Conservation (phyloP, 1,140 invertebrate genomes). For the Oncopeltus fasciatus region DNA sequence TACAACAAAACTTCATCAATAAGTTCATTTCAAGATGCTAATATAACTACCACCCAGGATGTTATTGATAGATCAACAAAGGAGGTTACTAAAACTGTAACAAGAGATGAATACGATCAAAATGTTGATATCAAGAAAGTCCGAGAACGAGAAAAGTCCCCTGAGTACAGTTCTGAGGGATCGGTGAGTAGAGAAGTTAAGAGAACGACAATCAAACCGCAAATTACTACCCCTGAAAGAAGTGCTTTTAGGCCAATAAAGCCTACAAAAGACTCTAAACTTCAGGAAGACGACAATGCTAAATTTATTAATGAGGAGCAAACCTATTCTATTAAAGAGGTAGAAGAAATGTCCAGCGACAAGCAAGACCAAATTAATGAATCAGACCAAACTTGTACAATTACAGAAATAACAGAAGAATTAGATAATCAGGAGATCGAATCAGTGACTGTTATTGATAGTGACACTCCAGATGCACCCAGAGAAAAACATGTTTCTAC, state of each 20-base stretch:
- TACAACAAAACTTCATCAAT: constrained; percentile 19
- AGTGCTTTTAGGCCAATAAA: constrained; percentile 26
- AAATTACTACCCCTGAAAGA: constrained; percentile 26
- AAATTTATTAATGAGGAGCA: constrained; percentile 12
- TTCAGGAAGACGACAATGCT: constrained; percentile 9
- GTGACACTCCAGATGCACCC: no score
- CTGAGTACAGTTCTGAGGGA: constrained; percentile 28
- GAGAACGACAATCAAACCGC: constrained; percentile 3
- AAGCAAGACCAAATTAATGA: not conserved
- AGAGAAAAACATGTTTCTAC: no score
- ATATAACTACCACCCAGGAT: not conserved
- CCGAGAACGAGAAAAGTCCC: constrained; percentile 23
- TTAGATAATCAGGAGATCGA: no score
- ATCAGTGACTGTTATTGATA: no score
- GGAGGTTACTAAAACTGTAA: not conserved
- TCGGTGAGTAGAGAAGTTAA: constrained; percentile 26
- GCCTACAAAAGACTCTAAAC: constrained; percentile 17
- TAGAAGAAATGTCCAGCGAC: not conserved
- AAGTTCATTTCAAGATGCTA: constrained; percentile 5
- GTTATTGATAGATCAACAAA: not conserved
- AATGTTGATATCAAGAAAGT: constrained; percentile 16
- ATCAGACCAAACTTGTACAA: not conserved
- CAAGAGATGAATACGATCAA: constrained; percentile 1
- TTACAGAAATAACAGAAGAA: not conserved
- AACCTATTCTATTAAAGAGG: not conserved